Conservation (phyloP, 2,888 invertebrate genomes). For the Drosophila aldrichi region DNA sequence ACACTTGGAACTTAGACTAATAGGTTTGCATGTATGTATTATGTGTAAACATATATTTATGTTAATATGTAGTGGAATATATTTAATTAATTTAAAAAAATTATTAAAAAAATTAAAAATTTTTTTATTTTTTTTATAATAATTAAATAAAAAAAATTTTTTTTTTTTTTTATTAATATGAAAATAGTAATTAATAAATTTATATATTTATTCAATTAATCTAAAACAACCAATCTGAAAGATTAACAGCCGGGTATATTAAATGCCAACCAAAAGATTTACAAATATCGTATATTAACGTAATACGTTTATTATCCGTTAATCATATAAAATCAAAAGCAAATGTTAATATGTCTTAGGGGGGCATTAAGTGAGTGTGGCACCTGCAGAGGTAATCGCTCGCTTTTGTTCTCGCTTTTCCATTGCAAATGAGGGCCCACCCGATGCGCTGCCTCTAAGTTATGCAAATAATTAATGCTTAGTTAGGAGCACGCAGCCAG, state of each 20-base stretch:
- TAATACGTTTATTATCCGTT: not conserved
- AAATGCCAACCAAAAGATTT: not conserved
- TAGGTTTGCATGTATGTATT: not conserved
- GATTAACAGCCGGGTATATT: no score
- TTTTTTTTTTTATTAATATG: no score
- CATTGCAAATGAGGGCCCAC: not conserved
- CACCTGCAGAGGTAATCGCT: not conserved
- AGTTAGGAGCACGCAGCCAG: conserved; percentile 32
- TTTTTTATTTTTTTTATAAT: no score
- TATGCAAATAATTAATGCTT: conserved; percentile 76
- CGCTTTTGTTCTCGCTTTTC: not conserved
- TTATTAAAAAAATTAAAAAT: no score
- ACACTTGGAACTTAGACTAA: not conserved
- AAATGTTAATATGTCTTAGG: conserved; percentile 2
- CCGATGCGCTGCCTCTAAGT: conserved; percentile 41
- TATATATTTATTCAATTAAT: not conserved
- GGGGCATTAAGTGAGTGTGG: conserved; percentile 1
- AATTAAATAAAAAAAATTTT: no score
- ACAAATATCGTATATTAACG: not conserved
- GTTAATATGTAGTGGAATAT: no score
- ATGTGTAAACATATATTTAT: no score
- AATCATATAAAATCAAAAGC: not conserved
- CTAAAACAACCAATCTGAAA: not conserved
- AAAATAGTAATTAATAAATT: not conserved
- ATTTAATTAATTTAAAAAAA: no score